Evolutionary conservation across 2,888 invertebrate genomes (phyloP), one percentile per base, ranked within the genome.

Genomic region (Drosophila conformis): DNA sequence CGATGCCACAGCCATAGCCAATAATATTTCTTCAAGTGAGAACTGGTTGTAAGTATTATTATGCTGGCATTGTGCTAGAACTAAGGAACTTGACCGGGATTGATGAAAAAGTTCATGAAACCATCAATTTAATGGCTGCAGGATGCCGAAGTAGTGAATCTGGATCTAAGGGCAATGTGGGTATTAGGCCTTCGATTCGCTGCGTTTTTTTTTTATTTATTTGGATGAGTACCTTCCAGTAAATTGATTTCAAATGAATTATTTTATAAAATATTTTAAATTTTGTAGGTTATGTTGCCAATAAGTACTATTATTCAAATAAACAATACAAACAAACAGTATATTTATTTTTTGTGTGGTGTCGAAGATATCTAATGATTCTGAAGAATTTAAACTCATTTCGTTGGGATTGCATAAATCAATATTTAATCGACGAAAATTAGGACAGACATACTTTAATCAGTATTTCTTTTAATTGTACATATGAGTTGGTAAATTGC

Each of bases 401-500:
- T n/a, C 42, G n/a, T 2, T 21, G 25, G 2, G 27, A 53, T 7
- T 4, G 21, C 21, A 21, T 13, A 42, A 21, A 21, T 42, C 2
- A 42, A 21, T 42, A 21, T n/a, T 42, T 36, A 18, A 18, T 36
- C 36, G 15, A 36, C 36, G 7, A 15, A 36, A 36, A 18, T 18
- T 7, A 36, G 15, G 13, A 6, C 33, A 63, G 6, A 31, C 11
- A 31, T 31, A 40, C 48, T 63, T 70, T 7, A 66, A 74, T 67
- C 62, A 25, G 27, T 46, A 56, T 73, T 83, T 64, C 27, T 57
- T 80, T 82, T 80, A 85, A 78, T 84, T 68, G 38, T 80, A 84
- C 57, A 81, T 78, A 66, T 68, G 66, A 64, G 57, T 75, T 71
- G 70, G 53, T 82, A 54, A 71, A 70, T 81, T 73, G 72, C 68